A percentile compares a stretch with the other conserved stretches of the same genome.
phyloP scores from a whole-genome alignment of 2,113 vertebrate genomes.

The Arenaria interpres region DNA sequence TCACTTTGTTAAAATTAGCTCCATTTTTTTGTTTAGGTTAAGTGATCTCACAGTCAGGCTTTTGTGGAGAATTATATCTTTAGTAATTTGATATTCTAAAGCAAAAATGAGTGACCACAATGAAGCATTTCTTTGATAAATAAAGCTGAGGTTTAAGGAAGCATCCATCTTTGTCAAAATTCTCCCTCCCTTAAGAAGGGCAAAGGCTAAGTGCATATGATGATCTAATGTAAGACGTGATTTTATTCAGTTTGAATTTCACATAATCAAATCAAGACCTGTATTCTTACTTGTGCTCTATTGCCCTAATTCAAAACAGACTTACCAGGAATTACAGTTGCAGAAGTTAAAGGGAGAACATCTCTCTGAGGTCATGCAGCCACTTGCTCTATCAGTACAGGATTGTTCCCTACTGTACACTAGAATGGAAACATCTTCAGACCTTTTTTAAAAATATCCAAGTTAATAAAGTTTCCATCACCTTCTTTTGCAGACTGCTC shows the following conservation, averaged over 20 bases:
- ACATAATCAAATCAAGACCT: constrained; percentile 48
- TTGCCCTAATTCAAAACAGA: constrained; percentile 53
- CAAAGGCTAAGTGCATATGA: constrained; percentile 43
- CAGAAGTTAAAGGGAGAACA: constrained; percentile 3
- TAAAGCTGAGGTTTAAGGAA: constrained; percentile 27
- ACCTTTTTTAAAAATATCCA: not conserved
- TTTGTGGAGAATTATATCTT: not conserved
- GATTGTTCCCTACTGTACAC: not conserved
- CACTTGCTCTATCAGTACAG: not conserved
- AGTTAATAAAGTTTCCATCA: not conserved
- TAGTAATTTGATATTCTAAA: constrained; percentile 37
- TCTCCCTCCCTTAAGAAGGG: not conserved
- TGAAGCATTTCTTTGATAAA: constrained; percentile 42
- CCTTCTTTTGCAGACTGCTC: not conserved
- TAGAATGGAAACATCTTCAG: not conserved
- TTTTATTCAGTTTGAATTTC: constrained; percentile 48
- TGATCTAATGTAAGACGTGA: constrained; percentile 37
- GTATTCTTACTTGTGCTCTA: not conserved
- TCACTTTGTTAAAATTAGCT: not conserved
- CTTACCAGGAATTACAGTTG: not conserved
- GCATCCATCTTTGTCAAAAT: constrained; percentile 49
- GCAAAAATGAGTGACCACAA: constrained; percentile 6
- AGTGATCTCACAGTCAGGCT: not conserved
- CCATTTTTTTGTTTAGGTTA: not conserved
- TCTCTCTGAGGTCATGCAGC: not conserved